phyloP scores from a whole-genome alignment of 1,140 invertebrate species.

The Microplitis mediator region DNA sequence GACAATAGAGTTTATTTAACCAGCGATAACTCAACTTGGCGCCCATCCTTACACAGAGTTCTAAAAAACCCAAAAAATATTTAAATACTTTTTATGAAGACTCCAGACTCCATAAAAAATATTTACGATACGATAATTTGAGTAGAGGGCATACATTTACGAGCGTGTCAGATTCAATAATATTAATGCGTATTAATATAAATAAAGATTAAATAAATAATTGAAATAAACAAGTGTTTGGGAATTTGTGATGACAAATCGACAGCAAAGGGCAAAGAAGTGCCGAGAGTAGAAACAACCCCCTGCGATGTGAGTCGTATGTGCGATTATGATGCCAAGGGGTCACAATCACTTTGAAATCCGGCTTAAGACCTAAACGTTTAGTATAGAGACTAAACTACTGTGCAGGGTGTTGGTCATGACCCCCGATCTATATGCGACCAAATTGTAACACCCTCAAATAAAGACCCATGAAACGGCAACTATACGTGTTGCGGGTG shows the following conservation, averaged over 20 bases:
- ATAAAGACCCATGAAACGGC: slow-evolving; percentile 52
- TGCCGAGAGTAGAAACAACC: not conserved
- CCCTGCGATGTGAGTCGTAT: not conserved
- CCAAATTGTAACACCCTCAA: slow-evolving; percentile 44
- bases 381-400: slow-evolving; percentile 35
- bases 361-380: slow-evolving; percentile 52
- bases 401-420: slow-evolving; percentile 19
- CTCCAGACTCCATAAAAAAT: not conserved
- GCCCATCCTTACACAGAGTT: slow-evolving; percentile 25
- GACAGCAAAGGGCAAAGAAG: slow-evolving; percentile 8
- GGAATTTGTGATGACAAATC: not conserved
- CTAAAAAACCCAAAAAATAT: too few relatives aligned
- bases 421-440: slow-evolving; percentile 33
- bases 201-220: not conserved
- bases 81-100: too few relatives aligned
- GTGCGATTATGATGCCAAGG: slow-evolving; percentile 17
- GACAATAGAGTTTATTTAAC: slow-evolving; percentile 38
- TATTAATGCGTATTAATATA: not conserved
- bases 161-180: too few relatives aligned
- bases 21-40: slow-evolving; percentile 39
- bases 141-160: too few relatives aligned
- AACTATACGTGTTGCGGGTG: slow-evolving; percentile 45
- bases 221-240: not conserved
- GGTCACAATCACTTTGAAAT: slow-evolving; percentile 37
- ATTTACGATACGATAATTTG: not conserved